phyloP scores from a whole-genome alignment of 2,797 vertebrate genomes.

The Onychomys torridus region DNA sequence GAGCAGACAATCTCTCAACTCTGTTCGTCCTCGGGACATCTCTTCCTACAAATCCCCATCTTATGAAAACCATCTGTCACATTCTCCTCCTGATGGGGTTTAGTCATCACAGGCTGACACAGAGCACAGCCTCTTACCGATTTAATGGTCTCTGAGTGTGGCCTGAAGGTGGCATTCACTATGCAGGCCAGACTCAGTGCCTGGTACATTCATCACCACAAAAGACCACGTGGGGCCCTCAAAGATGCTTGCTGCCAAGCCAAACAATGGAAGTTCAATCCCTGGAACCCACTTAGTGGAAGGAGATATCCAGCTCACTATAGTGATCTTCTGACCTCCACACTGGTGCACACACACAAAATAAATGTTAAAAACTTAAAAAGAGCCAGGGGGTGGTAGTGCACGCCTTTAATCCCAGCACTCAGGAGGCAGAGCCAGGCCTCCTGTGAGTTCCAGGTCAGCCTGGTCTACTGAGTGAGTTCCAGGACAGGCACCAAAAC shows the following conservation, averaged over 20 bases:
- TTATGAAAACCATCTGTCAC: background rate
- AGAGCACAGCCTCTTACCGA: background rate
- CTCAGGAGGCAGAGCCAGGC: too few relatives aligned
- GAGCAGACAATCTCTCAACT: background rate
- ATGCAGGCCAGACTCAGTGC: background rate
- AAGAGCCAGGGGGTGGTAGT: background rate
- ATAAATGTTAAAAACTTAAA: background rate
- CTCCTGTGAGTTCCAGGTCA: too few relatives aligned
- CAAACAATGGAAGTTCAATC: background rate
- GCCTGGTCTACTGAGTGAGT: too few relatives aligned
- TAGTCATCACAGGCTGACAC: background rate
- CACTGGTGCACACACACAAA: background rate
- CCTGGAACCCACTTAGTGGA: background rate
- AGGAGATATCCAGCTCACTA: background rate
- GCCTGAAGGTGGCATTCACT: background rate
- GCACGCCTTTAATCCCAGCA: too few relatives aligned
- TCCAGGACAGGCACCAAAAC: too few relatives aligned
- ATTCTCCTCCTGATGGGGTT: background rate
- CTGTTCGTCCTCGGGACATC: background rate
- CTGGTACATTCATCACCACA: background rate
- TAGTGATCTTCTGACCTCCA: background rate
- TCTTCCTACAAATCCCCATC: background rate
- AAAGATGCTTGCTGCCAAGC: background rate
- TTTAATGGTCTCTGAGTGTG: background rate
- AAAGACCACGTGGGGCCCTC: background rate